These are phyloP conservation scores for Phylloscopus trochilus DNA, from an alignment of 2,113 vertebrate species.

Conservation along the genomic window DNA sequence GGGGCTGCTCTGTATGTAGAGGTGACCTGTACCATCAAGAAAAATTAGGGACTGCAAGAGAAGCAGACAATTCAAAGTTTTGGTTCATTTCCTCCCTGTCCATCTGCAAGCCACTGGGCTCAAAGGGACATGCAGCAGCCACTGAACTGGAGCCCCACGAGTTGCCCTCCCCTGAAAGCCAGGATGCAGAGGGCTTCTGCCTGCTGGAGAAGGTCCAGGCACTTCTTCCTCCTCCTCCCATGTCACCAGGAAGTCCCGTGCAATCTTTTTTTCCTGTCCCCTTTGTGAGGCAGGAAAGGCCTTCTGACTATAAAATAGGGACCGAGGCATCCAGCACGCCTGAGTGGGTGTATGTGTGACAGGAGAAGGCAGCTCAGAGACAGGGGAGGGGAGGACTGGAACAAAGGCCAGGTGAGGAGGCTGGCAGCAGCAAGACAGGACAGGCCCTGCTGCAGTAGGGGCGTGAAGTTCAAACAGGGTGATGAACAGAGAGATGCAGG, in stretches of 20 bases:
- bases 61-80: not conserved
- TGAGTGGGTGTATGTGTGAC: not conserved
- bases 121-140: not conserved
- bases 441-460: not conserved
- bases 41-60: not conserved
- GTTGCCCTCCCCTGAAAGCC: not conserved
- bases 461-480: not conserved
- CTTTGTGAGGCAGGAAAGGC: not conserved
- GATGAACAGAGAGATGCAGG: not conserved
- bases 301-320: not conserved
- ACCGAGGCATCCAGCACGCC: rapidly evolving
- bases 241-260: not conserved
- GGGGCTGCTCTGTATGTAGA: not conserved
- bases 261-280: not conserved
- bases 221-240: not conserved
- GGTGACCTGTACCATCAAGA: not conserved
- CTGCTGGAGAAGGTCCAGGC: not conserved
- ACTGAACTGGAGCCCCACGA: rapidly evolving
- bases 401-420: not conserved
- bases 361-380: not conserved
- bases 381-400: not conserved
- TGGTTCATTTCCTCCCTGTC: not conserved
- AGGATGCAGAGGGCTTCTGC: not conserved
- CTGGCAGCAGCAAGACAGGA: conserved; percentile 7
- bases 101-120: not conserved